phyloP scores from a whole-genome alignment of 2,888 invertebrate species.

The Hyppa rectilinea region DNA sequence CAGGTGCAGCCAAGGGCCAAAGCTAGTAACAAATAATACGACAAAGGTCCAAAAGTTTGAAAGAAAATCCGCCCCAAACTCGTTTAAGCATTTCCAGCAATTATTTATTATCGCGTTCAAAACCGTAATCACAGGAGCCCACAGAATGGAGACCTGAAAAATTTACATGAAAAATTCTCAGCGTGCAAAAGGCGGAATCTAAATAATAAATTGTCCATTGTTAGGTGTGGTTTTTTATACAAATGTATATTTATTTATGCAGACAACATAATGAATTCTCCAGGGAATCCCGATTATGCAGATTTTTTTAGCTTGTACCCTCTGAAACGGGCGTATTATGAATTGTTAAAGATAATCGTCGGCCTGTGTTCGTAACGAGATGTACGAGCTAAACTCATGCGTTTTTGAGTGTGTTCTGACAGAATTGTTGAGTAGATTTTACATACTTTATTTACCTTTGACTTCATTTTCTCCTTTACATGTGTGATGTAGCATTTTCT shows the following conservation, averaged over 20 bases:
- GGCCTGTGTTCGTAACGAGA: constrained; percentile 26
- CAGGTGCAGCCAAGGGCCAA: too few relatives aligned
- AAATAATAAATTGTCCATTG: constrained; percentile 90
- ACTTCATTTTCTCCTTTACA: background rate
- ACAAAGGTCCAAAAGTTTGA: constrained; percentile 58
- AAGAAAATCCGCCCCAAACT: constrained; percentile 60
- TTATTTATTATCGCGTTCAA: constrained; percentile 73
- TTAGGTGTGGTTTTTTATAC: constrained; percentile 80
- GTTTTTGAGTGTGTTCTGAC: constrained; percentile 30
- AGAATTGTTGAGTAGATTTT: constrained; percentile 40
- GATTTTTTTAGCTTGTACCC: constrained; percentile 76
- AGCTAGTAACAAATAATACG: constrained; percentile 60
- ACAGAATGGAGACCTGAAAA: constrained; percentile 75
- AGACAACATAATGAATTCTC: constrained; percentile 87
- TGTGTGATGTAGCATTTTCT: background rate
- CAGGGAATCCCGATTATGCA: constrained; percentile 81
- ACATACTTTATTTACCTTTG: constrained; percentile 26
- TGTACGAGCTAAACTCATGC: constrained; percentile 35
- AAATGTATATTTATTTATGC: constrained; percentile 86
- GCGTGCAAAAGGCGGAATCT: constrained; percentile 81
- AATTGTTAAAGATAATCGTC: constrained; percentile 64
- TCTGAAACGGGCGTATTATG: constrained; percentile 71
- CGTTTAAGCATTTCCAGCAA: constrained; percentile 65
- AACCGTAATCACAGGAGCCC: constrained; percentile 76
- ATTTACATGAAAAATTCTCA: constrained; percentile 85